Base-by-base conservation (phyloP, 2,113 vertebrate genomes). In the Benitochromis conjunctus region DNA sequence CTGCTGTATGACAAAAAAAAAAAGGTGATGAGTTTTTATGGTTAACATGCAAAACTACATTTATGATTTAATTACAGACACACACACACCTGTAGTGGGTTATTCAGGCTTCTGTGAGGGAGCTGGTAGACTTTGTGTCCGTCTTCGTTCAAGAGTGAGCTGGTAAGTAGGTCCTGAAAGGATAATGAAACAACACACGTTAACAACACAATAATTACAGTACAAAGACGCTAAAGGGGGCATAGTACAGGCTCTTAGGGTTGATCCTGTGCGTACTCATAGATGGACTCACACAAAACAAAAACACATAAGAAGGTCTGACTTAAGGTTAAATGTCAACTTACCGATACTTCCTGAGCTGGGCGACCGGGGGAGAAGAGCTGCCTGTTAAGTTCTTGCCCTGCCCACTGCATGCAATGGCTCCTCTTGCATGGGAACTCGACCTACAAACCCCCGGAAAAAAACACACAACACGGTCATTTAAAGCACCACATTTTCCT, bases 371-470 rank as follows among this genome's bases (percentile, higher is more conserved):
- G 97, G 12, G 97, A 92, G 87, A 99, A 99, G 87, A 99, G 97
- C 92, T 99, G 98, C 29, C 97, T 91, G 78, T 97, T 97, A 62
- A 99, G 95, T 77, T 95, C 96, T 89, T 97, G 97, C 78, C 94
- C 97, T 92, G 98, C 98, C 98, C 99, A 99, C 90, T 97, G 97
- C 93, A 99, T 97, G 84, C 97, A 97, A 7, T 96, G 97, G 87
- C 96, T 97, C n/a, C 93, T 88, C 95, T 97, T 96, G 79, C 97
- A 97, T 9, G 97, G 97, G 18, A 97, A 97, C 85, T 98, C 98
- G 85, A 97, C 97, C 98, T 99, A 71, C 2, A 1, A 94, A n/a
- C 93, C 78, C 60, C 11, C 1, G 34, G 21, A 66, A 66, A 87
- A 54, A 93, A 80, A 62, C 43, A 83, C 43, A 83, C 62, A 83